Evolutionary conservation across 1,140 invertebrate genomes (phyloP).

Genomic region (Homalodisca vitripennis): DNA sequence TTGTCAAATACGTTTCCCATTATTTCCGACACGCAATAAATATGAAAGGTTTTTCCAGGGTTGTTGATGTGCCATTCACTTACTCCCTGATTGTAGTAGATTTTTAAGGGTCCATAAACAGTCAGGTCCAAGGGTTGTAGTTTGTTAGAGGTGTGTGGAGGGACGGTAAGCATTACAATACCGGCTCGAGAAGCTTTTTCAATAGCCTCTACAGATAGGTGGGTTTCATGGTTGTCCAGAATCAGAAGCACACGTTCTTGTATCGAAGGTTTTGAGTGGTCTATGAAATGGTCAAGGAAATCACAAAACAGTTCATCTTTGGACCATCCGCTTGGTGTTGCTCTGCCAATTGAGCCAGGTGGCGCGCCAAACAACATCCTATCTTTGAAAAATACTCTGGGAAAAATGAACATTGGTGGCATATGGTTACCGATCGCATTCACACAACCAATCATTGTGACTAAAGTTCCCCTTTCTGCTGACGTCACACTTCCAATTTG

Average conservation of each 20-base stretch:
- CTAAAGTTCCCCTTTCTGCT: too few relatives aligned
- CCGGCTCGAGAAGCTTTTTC: not conserved
- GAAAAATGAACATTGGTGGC: not conserved
- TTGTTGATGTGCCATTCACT: not conserved
- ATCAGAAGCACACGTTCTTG: not conserved
- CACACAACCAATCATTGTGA: too few relatives aligned
- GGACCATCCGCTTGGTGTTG: not conserved
- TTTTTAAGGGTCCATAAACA: not conserved
- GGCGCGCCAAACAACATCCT: not conserved
- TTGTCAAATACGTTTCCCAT: too few relatives aligned
- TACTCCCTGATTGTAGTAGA: not conserved
- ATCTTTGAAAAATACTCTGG: not conserved
- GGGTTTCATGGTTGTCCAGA: slow-evolving; percentile 1
- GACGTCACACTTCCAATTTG: too few relatives aligned
- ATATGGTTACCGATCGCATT: not conserved
- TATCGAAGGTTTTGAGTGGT: not conserved
- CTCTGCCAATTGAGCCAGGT: not conserved
- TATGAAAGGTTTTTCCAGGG: not conserved
- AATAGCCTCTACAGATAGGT: not conserved
- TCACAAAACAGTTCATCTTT: not conserved
- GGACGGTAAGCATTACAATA: not conserved
- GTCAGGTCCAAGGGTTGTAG: too few relatives aligned
- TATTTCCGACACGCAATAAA: too few relatives aligned
- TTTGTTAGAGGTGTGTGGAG: too few relatives aligned
- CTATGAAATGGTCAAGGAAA: not conserved